Evolutionary conservation across 2,888 invertebrate species (phyloP).

Genomic region (Achlya flavicornis): DNA sequence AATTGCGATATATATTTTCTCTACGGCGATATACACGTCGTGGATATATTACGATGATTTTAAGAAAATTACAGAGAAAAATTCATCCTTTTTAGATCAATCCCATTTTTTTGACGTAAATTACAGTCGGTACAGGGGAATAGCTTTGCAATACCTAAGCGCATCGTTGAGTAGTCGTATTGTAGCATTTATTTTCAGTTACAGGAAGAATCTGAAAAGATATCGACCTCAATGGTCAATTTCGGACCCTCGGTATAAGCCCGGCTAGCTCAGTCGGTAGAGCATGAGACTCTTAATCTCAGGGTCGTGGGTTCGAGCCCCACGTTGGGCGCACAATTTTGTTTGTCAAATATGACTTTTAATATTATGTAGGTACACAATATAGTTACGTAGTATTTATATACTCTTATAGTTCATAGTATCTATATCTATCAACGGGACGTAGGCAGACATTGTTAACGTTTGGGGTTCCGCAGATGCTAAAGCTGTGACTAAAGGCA

Average conservation of each 20-base stretch:
- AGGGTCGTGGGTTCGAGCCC: constrained; percentile 86
- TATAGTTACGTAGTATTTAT: too few relatives aligned
- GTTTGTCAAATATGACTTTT: constrained; percentile 8
- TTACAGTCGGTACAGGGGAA: too few relatives aligned
- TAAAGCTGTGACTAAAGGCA: neutral
- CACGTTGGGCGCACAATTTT: constrained; percentile 80
- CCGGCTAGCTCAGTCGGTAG: constrained; percentile 85
- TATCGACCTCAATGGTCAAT: neutral
- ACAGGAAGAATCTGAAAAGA: neutral
- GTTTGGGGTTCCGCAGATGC: constrained; percentile 1
- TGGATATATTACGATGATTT: too few relatives aligned
- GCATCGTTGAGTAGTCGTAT: too few relatives aligned
- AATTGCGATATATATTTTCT: too few relatives aligned
- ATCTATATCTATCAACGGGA: constrained; percentile 1
- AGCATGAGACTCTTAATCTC: constrained; percentile 87
- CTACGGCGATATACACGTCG: too few relatives aligned
- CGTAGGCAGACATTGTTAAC: neutral
- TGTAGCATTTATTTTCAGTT: neutral
- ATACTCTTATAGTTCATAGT: neutral
- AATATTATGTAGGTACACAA: neutral
- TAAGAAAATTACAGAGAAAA: too few relatives aligned
- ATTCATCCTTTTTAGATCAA: too few relatives aligned
- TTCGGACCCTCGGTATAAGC: constrained; percentile 39
- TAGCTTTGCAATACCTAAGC: too few relatives aligned
- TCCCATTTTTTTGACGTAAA: too few relatives aligned